Evolutionary conservation across 2,888 invertebrate species (phyloP), one percentile per base, ranked within the genome.

Genomic region (Drosophila prolongata): DNA sequence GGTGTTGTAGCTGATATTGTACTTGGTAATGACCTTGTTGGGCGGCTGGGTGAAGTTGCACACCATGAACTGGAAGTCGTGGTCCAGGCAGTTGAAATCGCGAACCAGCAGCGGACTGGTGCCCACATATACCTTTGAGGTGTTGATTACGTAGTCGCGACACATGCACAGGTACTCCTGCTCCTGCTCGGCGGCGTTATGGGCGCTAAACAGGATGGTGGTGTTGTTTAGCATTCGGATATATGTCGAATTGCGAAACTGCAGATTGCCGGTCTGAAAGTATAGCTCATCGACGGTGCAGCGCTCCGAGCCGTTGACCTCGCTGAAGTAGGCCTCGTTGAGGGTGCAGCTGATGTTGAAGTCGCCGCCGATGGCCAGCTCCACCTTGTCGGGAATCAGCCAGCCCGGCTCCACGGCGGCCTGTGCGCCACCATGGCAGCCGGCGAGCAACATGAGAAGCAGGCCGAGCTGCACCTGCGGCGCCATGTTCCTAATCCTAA

Each of bases 11-110:
- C 81, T 86, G 4, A 90, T 70, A 54, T 91, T 91, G 81, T 95
- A 95, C 8, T 90, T 91, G 0, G 95, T 95, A 19, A 79, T 74
- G 11, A 95, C 91, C 74, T 93, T 94, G 90, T 92, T 95, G 92
- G 93, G 84, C 1, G 95, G 94, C 49, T 93, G 93, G 0, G 93
- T 94, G 95, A 97, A 97, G 1, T 94, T 93, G 89, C 97, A 98
- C 13, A 94, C 95, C 78, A 97, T 92, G 80, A 94, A 94, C 57
- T 95, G 94, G 92, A 96, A 95, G 90, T 97, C 96, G 75, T 94
- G 93, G 11, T 96, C 95, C 53, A 95, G 92, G 89, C 97, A 98
- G 30, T 92, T 92, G 85, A 97, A 97, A 90, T 96, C 94, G 9
- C 92, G 91, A 3, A 96, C 95, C 78, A 93, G 91, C 67, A 93